A percentile compares a stretch with the other conserved stretches of the same genome.
These are phyloP conservation scores for Gymnorhina tibicen DNA, from an alignment of 2,113 vertebrate species.

Conservation along the genomic window DNA sequence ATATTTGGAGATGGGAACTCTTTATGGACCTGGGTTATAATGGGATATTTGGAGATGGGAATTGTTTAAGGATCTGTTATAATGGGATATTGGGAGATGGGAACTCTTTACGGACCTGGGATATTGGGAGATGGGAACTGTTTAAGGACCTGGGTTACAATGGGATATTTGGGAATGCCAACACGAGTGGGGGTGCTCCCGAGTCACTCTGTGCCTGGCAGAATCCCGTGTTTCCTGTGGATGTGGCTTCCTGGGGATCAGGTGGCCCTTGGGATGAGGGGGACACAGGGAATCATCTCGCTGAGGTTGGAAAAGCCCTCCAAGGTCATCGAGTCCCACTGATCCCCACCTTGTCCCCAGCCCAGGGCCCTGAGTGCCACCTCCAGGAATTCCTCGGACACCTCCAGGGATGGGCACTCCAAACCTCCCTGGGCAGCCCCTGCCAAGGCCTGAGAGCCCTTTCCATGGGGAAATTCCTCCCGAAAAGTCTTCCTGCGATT, in stretches of 20 bases:
- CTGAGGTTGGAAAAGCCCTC: background rate
- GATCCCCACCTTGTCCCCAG: background rate
- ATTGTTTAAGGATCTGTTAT: background rate
- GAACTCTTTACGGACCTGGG: background rate
- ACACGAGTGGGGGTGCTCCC: background rate
- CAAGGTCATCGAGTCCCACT: background rate
- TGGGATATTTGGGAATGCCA: background rate
- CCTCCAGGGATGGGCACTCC: background rate
- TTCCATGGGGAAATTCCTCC: background rate
- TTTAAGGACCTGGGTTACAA: background rate
- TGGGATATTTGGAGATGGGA: background rate
- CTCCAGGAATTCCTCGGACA: background rate
- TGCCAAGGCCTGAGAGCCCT: background rate
- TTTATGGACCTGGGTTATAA: background rate
- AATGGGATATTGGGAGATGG: too few relatives aligned
- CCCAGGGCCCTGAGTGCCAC: background rate
- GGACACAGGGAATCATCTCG: background rate
- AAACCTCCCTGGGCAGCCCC: background rate
- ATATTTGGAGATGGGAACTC: background rate
- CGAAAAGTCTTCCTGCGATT: background rate
- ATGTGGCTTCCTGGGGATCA: background rate
- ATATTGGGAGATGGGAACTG: background rate
- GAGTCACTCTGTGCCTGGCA: background rate
- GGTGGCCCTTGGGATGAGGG: background rate
- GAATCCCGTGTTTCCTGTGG: rapidly evolving